Evolutionary conservation across 2,797 vertebrate genomes (phyloP).

Genomic region (Esox lucius): DNA sequence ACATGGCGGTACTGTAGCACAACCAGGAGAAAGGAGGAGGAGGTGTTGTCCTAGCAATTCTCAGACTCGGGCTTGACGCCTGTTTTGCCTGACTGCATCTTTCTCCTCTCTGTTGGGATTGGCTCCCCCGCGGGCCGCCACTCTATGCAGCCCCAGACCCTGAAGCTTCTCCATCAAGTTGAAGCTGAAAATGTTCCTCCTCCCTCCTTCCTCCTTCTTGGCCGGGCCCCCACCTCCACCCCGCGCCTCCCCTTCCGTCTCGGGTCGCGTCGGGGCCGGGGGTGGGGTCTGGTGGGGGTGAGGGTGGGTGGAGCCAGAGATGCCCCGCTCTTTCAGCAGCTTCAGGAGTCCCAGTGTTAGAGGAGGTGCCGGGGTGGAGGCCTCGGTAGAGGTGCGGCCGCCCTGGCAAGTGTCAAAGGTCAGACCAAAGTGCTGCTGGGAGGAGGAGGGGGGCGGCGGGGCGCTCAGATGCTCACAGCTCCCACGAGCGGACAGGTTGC

Average conservation of each 20-base stretch:
- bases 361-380: conserved; percentile 22
- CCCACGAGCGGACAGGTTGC: conserved; percentile 78
- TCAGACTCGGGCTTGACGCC: conserved; percentile 36
- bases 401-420: not conserved
- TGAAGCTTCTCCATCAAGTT: conserved; percentile 83
- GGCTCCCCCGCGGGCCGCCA: conserved; percentile 73
- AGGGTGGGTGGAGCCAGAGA: conserved; percentile 64
- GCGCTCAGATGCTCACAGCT: conserved; percentile 76
- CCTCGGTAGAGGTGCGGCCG: conserved; percentile 17
- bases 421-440: conserved; percentile 36
- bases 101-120: conserved; percentile 24
- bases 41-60: conserved; percentile 11
- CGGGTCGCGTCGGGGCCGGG: not conserved
- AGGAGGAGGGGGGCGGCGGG: conserved; percentile 30
- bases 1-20: conserved; percentile 28
- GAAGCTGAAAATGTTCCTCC: conserved; percentile 76
- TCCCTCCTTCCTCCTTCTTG: not conserved
- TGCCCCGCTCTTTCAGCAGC: conserved; percentile 76
- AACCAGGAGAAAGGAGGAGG: conserved; percentile 12
- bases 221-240: conserved; percentile 7
- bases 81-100: conserved; percentile 18
- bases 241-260: conserved; percentile 20
- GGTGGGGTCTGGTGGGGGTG: conserved; percentile 19
- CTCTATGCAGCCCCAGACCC: conserved; percentile 76
- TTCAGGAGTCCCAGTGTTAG: conserved; percentile 73